These are phyloP conservation scores for Neodon shergylaensis DNA, from an alignment of 2,113 vertebrate genomes.

Conservation along the genomic window DNA sequence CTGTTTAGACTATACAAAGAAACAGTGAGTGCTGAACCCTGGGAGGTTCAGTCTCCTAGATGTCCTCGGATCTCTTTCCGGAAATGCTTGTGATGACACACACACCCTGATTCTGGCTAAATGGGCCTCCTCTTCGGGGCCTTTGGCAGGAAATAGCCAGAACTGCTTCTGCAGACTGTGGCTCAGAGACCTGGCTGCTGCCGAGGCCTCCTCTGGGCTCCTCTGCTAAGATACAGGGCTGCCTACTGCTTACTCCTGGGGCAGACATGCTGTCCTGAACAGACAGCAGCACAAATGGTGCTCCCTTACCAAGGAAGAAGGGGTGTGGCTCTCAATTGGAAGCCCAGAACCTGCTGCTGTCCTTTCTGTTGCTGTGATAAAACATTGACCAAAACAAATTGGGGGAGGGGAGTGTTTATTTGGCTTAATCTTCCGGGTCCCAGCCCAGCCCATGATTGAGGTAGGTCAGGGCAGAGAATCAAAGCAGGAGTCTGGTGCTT, in stretches of 20 bases:
- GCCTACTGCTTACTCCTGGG: neutral
- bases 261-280: neutral
- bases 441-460: neutral
- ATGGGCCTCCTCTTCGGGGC: neutral
- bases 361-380: neutral
- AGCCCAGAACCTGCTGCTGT: neutral
- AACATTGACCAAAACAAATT: neutral
- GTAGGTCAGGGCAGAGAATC: neutral
- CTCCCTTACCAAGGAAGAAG: neutral
- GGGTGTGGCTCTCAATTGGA: neutral
- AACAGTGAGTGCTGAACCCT: neutral
- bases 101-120: neutral
- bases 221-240: neutral
- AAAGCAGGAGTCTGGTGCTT: neutral
- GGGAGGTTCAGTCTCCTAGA: neutral
- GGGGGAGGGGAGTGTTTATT: neutral
- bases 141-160: neutral
- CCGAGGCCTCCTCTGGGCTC: neutral
- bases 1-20: neutral
- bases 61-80: neutral
- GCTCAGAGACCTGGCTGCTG: neutral
- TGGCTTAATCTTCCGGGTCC: neutral
- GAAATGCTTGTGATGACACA: neutral
- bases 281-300: neutral
- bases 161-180: neutral